These are phyloP conservation scores for Drosophila nebulosa DNA, from an alignment of 1,140 invertebrate species.

Conservation along the genomic window DNA sequence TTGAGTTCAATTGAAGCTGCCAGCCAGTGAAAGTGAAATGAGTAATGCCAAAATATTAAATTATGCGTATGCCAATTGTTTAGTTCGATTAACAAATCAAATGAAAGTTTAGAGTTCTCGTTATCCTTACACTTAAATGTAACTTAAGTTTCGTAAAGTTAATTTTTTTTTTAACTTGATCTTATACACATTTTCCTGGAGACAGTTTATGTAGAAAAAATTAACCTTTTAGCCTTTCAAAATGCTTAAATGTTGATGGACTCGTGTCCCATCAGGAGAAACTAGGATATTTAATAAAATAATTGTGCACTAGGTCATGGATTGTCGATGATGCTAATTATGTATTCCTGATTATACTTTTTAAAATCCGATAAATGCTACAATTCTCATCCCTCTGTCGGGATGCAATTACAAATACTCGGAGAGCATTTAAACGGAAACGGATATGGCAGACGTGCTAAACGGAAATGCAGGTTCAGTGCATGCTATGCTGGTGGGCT, in stretches of 20 bases:
- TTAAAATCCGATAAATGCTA: neutral
- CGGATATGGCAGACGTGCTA: constrained; percentile 45
- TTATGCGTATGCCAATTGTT: constrained; percentile 14
- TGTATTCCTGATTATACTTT: no score
- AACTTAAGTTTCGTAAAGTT: no score
- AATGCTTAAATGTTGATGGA: no score
- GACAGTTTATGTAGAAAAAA: no score
- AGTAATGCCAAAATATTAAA: constrained; percentile 38
- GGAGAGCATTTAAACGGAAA: constrained; percentile 36
- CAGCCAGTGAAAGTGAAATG: constrained; percentile 37
- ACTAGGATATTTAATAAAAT: no score
- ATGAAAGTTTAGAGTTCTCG: neutral
- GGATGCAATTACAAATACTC: neutral
- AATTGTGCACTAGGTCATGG: no score
- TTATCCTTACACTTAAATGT: no score
- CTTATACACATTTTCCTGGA: no score
- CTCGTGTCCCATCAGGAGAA: no score
- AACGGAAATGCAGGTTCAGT: constrained; percentile 41
- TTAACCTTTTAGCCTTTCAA: no score
- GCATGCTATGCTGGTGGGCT: neutral
- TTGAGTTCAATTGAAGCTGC: neutral
- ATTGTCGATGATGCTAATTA: no score
- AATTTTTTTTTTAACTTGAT: no score
- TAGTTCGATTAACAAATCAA: constrained; percentile 19
- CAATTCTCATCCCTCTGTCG: neutral